Evolutionary conservation across 2,888 invertebrate genomes (phyloP).

Genomic region (Agrotis puta): DNA sequence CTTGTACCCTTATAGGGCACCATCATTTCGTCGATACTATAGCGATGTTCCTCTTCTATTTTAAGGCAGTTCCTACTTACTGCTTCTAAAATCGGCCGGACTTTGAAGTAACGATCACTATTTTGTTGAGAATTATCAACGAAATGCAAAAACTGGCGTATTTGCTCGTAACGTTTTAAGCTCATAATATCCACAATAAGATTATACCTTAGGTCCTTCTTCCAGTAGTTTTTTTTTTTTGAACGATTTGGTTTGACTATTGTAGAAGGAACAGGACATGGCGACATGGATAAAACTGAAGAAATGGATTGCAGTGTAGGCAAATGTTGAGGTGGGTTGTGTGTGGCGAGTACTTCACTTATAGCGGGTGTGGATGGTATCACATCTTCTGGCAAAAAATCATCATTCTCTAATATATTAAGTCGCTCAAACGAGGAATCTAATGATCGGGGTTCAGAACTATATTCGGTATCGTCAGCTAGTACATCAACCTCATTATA

Average conservation of each 20-base stretch:
- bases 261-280: not conserved
- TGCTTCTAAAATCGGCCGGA: too few species aligned
- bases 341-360: not conserved
- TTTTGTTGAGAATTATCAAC: too few species aligned
- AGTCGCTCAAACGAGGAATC: not conserved
- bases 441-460: not conserved
- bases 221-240: too few species aligned
- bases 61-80: too few species aligned
- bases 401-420: not conserved
- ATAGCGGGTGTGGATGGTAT: not conserved
- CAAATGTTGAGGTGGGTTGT: conserved; percentile 4
- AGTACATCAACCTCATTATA: not conserved
- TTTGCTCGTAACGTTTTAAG: too few species aligned
- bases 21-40: too few species aligned
- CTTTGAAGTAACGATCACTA: too few species aligned
- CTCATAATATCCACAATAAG: too few species aligned
- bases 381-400: not conserved
- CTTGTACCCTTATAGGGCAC: too few species aligned
- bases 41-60: too few species aligned
- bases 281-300: not conserved
- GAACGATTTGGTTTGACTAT: not conserved
- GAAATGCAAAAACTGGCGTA: too few species aligned
- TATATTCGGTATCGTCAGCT: not conserved
- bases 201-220: too few species aligned
- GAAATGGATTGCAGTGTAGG: not conserved